These are phyloP conservation scores for Thaleichthys pacificus DNA, from an alignment of 2,797 vertebrate species.

Conservation along the genomic window DNA sequence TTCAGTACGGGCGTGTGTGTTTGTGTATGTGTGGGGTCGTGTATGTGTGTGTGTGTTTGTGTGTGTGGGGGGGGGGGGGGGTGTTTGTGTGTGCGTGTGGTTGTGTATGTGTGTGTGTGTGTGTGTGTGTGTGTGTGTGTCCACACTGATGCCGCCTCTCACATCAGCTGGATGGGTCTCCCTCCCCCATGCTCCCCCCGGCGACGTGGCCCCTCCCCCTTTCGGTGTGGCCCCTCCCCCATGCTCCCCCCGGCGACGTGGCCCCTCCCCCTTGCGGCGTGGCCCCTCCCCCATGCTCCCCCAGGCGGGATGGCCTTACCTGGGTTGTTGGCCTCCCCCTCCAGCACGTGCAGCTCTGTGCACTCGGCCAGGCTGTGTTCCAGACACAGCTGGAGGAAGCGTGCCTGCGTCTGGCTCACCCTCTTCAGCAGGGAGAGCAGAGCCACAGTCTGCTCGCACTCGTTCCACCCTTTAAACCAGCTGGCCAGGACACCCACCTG, in stretches of 20 bases:
- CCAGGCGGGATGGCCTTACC: slow-evolving; percentile 82
- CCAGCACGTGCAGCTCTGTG: slow-evolving; percentile 91
- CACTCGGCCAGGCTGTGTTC: slow-evolving; percentile 96
- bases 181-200: neutral
- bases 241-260: no score
- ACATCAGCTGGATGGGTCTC: no score
- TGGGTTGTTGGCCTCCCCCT: slow-evolving; percentile 94
- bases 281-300: neutral
- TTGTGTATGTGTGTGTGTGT: neutral
- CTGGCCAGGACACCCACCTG: slow-evolving; percentile 95
- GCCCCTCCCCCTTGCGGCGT: no score
- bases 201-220: no score
- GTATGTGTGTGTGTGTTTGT: neutral
- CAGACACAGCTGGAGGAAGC: slow-evolving; percentile 96
- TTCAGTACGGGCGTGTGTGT: neutral
- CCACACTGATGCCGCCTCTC: no score
- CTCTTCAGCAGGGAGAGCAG: slow-evolving; percentile 93
- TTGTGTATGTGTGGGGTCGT: neutral
- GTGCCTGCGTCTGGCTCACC: slow-evolving; percentile 94
- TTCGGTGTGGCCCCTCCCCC: no score
- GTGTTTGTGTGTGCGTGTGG: neutral
- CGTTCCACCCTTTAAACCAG: slow-evolving; percentile 99
- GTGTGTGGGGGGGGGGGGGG: neutral
- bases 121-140: no score
- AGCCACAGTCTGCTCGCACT: slow-evolving; percentile 98